A percentile compares a stretch with the other conserved stretches of the same genome.
These are phyloP conservation scores for Zoanthus gigantus DNA, from an alignment of 92 coral and sea anemone species.

Conservation along the genomic window DNA sequence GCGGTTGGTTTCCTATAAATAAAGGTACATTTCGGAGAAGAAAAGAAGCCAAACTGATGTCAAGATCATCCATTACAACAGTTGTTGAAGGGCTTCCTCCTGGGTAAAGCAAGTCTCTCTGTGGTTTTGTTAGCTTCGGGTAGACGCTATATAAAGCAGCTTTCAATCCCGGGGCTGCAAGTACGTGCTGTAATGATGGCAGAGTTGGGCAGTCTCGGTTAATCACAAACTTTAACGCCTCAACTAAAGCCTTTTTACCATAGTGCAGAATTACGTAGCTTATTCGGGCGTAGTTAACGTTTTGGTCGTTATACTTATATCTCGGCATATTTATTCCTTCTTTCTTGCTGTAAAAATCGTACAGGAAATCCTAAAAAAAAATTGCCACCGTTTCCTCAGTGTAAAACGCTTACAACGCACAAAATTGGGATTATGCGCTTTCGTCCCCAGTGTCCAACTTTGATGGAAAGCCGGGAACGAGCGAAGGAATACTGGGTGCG, in stretches of 20 bases:
- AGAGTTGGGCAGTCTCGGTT: conserved; percentile 28
- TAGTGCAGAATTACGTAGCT: conserved; percentile 17
- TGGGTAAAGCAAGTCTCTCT: conserved; percentile 18
- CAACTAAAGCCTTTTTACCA: conserved; percentile 21
- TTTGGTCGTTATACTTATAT: neutral
- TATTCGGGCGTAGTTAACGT: conserved; percentile 17
- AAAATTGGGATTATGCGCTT: neutral
- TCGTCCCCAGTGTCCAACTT: neutral
- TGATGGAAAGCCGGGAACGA: neutral
- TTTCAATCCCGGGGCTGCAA: conserved; percentile 25
- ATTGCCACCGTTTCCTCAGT: neutral
- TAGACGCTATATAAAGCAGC: neutral
- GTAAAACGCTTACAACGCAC: neutral
- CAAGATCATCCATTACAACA: conserved; percentile 12
- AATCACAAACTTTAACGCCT: conserved; percentile 22
- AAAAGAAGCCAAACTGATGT: conserved; percentile 12
- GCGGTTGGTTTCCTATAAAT: conserved; percentile 25
- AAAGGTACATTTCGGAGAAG: conserved; percentile 33
- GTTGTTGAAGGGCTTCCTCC: conserved; percentile 21
- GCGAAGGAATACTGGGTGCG: too few species aligned
- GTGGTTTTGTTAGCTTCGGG: neutral
- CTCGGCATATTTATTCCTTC: neutral
- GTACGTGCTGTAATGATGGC: neutral
- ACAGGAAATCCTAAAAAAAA: neutral
- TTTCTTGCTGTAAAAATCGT: neutral